Evolutionary conservation across 1,140 invertebrate genomes (phyloP), one percentile per base, ranked within the genome.

Genomic region (Drosophila kohkoa): DNA sequence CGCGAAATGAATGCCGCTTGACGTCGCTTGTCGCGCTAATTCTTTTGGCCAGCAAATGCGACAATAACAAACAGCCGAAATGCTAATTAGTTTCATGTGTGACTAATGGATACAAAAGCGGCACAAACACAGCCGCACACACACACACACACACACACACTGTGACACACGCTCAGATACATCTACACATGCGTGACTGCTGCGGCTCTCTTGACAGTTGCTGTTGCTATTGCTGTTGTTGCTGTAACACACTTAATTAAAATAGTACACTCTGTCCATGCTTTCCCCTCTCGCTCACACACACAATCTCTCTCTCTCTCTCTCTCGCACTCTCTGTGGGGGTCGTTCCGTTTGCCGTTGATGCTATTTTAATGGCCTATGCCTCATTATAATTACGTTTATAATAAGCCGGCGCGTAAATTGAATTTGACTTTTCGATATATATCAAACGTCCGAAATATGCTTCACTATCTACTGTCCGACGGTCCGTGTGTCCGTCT

Each of bases 31-130:
- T 59, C 81, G 85, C 85, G 85, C 85, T 85, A 89, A 89, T 89
- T 89, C 85, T 79, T 89, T 89, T 88, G 83, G 77, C 85, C 82
- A 87, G 82, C 82, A 85, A 88, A 88, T 81, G 86, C 86, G 86
- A 89, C 86, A 90, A 90, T 90, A 90, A 86, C 86, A 89, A 86
- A 89, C 86, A 89, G 79, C 75, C 81, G 82, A 90, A 89, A 89
- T 91, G 88, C 88, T 91, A 91, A 91, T 91, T 91, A 91, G 88
- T 91, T 91, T 91, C 88, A 91, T 91, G 88, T 91, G 86, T 91
- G 88, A 91, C 88, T 91, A 91, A 91, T 91, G 88, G 82, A 83
- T 77, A 81, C 75, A 80, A 88, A 87, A 87, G 80, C 82, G 77
- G 82, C 82, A 82, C 80, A 80, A 20, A 72, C 69, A 83, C 60